Base-by-base conservation (phyloP, 2,888 invertebrate species). In the Thyatira batis region DNA sequence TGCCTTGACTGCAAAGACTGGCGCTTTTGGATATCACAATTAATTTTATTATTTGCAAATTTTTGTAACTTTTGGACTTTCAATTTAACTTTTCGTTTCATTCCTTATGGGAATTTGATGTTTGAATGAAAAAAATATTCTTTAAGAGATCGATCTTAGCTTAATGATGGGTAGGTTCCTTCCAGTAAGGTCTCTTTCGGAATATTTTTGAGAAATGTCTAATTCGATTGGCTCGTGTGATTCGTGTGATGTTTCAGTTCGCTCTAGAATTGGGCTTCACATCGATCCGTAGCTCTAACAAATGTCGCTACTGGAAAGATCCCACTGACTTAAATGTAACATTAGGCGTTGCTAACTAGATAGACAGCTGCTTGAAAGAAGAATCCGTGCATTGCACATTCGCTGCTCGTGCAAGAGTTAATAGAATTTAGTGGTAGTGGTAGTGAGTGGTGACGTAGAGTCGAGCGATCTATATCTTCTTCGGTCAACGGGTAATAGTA, bases 371-470 rank as follows among this genome's bases (percentile, higher is more conserved):
- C 88, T 90, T 89, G 87, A 90, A 91, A 89, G 88, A 89, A 89
- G 88, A 86, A 82, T 85, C 84, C 92, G 92, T 92, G 92, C 91
- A 91, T 85, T 80, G 91, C 91, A 89, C 90, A 91, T 92, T 92
- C 91, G 91, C 90, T 87, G 88, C 85, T 90, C 91, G 91, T 92
- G 91, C 91, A 92, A 84, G 80, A 89, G 83, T 85, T 84, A 78
- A 83, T 77, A 89, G 78, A 86, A 75, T 82, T 87, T 73, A 81
- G 89, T 89, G 89, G 78, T 74, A 78, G 84, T 88, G 87, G 76
- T 75, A 81, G 87, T 89, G 90, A 87, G 80, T 82, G 84, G 89
- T 89, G 90, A 84, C 77, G 77, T 77, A 76, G 75, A 83, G 85
- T 88, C 84, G 84, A 82, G 85, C 87, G 84, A 80, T 85, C 91